Conservation (phyloP, 2,888 invertebrate genomes). For the Laspeyria flexula region DNA sequence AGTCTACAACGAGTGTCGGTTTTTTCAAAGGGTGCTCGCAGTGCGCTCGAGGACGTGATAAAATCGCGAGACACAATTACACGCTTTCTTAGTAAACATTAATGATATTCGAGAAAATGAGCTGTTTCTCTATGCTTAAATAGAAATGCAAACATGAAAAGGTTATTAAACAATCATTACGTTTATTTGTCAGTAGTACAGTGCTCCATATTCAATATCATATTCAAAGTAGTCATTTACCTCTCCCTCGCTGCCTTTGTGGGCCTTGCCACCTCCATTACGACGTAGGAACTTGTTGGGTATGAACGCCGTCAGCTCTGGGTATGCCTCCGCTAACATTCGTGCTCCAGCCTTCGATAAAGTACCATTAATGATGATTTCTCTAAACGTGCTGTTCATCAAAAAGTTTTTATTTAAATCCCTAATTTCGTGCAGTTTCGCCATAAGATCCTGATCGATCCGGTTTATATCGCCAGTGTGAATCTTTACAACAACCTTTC, state of each 20-base stretch:
- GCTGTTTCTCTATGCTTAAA: too few relatives aligned
- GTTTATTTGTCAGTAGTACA: conserved; percentile 65
- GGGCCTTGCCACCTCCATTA: conserved; percentile 28
- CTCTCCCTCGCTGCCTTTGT: not conserved
- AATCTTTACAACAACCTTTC: conserved; percentile 62
- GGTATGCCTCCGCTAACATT: conserved; percentile 62
- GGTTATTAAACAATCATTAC: not conserved
- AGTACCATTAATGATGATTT: conserved; percentile 64
- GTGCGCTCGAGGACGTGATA: too few relatives aligned
- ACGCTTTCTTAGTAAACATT: too few relatives aligned
- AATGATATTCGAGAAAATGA: too few relatives aligned
- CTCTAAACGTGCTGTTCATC: conserved; percentile 64
- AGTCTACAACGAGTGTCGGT: too few relatives aligned
- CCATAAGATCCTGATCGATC: conserved; percentile 56
- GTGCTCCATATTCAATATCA: conserved; percentile 69
- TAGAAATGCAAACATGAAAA: too few relatives aligned
- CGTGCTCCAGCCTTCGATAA: conserved; percentile 52
- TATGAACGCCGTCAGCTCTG: conserved; percentile 55
- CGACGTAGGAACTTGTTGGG: conserved; percentile 10
- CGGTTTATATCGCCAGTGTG: conserved; percentile 62
- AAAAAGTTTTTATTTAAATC: conserved; percentile 59
- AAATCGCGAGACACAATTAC: too few relatives aligned
- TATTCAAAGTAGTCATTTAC: conserved; percentile 47
- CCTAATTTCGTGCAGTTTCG: conserved; percentile 55
- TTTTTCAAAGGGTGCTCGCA: too few relatives aligned